Conservation (phyloP, 2,888 invertebrate species). For the Uloborus plumipes region DNA sequence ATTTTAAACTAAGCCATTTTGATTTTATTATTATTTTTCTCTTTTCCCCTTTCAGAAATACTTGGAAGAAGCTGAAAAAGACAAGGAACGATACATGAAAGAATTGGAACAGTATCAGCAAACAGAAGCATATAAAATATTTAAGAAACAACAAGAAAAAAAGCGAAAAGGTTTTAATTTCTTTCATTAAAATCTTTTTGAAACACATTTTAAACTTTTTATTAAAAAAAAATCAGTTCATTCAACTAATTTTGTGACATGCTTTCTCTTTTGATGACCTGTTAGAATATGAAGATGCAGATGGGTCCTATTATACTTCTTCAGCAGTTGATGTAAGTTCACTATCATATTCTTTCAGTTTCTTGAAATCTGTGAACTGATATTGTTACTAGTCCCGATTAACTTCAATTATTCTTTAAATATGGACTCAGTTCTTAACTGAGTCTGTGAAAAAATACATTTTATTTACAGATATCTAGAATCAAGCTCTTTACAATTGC, state of each 20-base stretch:
- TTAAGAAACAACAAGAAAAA: slow-evolving; percentile 73
- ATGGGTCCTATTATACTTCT: slow-evolving; percentile 58
- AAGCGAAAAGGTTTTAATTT: slow-evolving; percentile 65
- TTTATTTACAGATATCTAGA: no score
- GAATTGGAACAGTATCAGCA: slow-evolving; percentile 90
- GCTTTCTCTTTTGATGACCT: neutral
- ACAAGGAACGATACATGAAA: slow-evolving; percentile 86
- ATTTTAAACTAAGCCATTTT: no score
- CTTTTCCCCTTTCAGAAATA: slow-evolving; percentile 77
- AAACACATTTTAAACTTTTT: neutral
- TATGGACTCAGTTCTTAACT: no score
- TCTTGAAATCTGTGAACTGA: no score
- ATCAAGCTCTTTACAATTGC: no score
- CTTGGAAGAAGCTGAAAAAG: slow-evolving; percentile 91
- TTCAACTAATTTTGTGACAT: neutral
- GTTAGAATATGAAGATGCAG: slow-evolving; percentile 59
- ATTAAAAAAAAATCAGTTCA: neutral
- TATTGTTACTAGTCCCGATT: no score
- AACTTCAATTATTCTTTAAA: no score
- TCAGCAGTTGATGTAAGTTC: slow-evolving; percentile 48
- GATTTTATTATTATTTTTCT: no score
- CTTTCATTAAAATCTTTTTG: neutral
- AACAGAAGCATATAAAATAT: slow-evolving; percentile 87
- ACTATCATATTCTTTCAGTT: no score
- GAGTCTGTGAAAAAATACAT: no score